Evolutionary conservation across 2,113 vertebrate genomes (phyloP).

Genomic region (Coryphaenoides rupestris): DNA sequence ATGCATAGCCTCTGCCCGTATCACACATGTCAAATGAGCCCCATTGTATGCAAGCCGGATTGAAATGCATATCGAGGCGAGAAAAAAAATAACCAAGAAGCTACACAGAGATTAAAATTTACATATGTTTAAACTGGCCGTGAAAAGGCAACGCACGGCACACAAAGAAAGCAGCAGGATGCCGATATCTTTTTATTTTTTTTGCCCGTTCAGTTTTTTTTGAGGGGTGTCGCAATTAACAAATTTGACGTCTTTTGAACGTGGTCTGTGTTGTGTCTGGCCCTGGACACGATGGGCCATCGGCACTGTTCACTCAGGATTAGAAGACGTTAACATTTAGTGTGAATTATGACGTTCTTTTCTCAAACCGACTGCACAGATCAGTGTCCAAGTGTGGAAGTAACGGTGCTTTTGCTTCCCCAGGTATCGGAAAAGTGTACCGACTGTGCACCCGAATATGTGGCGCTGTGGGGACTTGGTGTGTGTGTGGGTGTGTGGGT

Average conservation of each 20-base stretch:
- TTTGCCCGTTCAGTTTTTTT: background rate
- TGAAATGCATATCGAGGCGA: constrained; percentile 34
- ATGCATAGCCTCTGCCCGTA: constrained; percentile 32
- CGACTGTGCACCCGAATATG: background rate
- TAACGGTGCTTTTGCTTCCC: background rate
- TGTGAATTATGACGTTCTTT: too few relatives aligned
- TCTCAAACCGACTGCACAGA: too few relatives aligned
- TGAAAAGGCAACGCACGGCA: constrained; percentile 39
- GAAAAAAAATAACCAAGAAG: constrained; percentile 17
- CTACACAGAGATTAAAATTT: constrained; percentile 36
- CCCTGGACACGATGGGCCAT: too few relatives aligned
- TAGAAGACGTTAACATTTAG: too few relatives aligned
- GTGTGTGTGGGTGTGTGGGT: too few relatives aligned
- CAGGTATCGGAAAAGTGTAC: too few relatives aligned
- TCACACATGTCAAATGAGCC: constrained; percentile 34
- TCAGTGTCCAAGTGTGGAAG: too few relatives aligned
- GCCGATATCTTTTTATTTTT: constrained; percentile 27
- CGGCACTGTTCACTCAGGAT: too few relatives aligned
- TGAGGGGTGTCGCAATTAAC: constrained; percentile 55
- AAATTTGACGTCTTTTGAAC: constrained; percentile 52
- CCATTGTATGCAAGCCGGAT: constrained; percentile 29
- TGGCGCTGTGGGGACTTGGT: too few relatives aligned
- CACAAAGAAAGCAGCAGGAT: constrained; percentile 51
- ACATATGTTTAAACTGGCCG: constrained; percentile 37
- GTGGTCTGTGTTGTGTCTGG: constrained; percentile 23